These are phyloP conservation scores for Coelinius sp. DNA, from an alignment of 2,888 invertebrate genomes.

Conservation along the genomic window DNA sequence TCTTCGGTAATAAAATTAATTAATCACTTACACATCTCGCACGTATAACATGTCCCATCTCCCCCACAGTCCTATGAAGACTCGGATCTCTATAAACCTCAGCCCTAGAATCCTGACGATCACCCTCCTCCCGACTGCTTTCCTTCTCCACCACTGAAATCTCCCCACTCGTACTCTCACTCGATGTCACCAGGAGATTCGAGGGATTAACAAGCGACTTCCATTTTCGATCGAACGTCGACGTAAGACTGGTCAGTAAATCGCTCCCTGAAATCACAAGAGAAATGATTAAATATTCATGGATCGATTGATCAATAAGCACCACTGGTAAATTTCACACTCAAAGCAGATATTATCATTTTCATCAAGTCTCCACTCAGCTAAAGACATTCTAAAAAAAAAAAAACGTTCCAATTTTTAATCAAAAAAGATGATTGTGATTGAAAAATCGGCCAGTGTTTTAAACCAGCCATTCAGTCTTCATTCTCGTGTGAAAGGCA, in stretches of 20 bases:
- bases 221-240: conserved; percentile 88
- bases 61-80: conserved; percentile 61
- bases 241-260: conserved; percentile 86
- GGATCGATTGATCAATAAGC: conserved; percentile 41
- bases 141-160: conserved; percentile 52
- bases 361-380: not conserved
- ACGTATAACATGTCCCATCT: conserved; percentile 55
- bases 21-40: conserved; percentile 58
- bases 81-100: conserved; percentile 66
- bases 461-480: conserved; percentile 3
- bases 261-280: conserved; percentile 79
- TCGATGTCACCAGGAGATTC: conserved; percentile 51
- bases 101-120: conserved; percentile 49
- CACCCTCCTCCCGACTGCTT: conserved; percentile 38
- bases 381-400: conserved; percentile 34
- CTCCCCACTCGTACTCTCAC: conserved; percentile 43
- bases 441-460: not conserved
- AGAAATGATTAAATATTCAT: not conserved
- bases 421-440: not conserved
- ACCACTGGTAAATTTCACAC: conserved; percentile 27
- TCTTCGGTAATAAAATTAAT: too few species aligned
- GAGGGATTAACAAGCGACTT: conserved; percentile 79
- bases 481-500: conserved; percentile 17
- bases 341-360: not conserved
- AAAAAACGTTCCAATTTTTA: conserved; percentile 5